Evolutionary conservation across 35 echinoderm and acorn worm genomes (phyloP).

Genomic region (Holothuria glaberrima): DNA sequence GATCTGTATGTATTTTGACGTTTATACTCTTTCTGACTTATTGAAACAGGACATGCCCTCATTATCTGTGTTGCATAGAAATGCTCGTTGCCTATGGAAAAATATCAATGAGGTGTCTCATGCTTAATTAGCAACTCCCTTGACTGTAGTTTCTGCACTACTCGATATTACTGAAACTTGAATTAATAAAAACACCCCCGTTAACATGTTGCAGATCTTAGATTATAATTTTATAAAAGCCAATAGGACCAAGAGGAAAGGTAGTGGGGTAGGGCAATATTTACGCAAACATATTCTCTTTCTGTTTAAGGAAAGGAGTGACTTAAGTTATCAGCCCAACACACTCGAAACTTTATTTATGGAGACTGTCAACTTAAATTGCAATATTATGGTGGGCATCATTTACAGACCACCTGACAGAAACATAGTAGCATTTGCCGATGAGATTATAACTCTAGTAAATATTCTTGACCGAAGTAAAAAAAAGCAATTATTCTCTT

Average conservation of each 20-base stretch:
- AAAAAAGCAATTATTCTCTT: neutral
- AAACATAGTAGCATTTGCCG: neutral
- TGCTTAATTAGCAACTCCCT: neutral
- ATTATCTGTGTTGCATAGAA: neutral
- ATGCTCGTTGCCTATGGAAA: conserved; percentile 6
- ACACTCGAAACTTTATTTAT: conserved; percentile 9
- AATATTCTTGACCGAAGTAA: neutral
- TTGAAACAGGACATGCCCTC: no score
- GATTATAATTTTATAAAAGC: neutral
- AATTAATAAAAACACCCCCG: neutral
- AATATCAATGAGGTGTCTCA: neutral
- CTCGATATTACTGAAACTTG: neutral
- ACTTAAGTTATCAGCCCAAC: neutral
- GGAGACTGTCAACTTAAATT: neutral
- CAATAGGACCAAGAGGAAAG: neutral
- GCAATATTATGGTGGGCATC: neutral
- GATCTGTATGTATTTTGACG: neutral
- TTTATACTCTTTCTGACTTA: no score
- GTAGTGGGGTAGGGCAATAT: neutral
- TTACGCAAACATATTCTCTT: neutral
- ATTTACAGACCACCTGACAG: conserved; percentile 22
- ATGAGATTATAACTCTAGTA: neutral
- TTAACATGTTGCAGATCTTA: no score
- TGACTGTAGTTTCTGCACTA: neutral
- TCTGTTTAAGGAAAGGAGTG: neutral